Percentiles rank a stretch among this genome's conserved stretches.
These are phyloP conservation scores for Phylloscopus collybita DNA, from an alignment of 2,797 vertebrate genomes.

Conservation along the genomic window DNA sequence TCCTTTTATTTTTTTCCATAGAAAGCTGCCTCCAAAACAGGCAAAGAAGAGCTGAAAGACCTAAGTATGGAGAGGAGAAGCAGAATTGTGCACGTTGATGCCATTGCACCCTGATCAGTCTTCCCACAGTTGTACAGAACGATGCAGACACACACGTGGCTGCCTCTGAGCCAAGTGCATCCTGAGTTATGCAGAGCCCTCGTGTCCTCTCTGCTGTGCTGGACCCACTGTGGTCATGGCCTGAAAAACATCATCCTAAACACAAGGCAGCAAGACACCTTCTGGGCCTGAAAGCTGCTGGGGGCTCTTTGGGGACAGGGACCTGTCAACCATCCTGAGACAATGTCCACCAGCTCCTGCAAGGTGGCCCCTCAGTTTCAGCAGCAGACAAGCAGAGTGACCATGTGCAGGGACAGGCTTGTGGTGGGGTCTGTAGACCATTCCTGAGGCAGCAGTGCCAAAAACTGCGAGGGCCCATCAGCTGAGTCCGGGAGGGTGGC, in stretches of 20 bases:
- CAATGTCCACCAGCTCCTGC: background rate
- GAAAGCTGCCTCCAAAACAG: background rate
- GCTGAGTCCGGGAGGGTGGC: rapidly evolving
- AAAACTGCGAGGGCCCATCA: background rate
- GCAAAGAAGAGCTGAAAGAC: background rate
- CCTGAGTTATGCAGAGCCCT: background rate
- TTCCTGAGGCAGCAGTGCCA: background rate
- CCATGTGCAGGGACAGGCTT: background rate
- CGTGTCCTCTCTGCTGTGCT: background rate
- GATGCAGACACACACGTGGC: rapidly evolving
- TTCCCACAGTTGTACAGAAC: background rate
- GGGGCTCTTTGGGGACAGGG: background rate
- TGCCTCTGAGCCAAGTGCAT: background rate
- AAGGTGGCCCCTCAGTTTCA: rapidly evolving
- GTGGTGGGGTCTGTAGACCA: rapidly evolving
- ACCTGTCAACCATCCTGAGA: rapidly evolving
- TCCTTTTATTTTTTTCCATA: background rate
- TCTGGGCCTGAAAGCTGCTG: background rate
- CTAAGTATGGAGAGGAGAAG: background rate
- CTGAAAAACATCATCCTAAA: background rate
- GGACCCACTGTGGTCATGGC: background rate
- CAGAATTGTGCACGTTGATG: background rate
- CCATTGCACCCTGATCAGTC: rapidly evolving
- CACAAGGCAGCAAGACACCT: background rate
- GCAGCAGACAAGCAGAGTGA: background rate